Percentiles rank a stretch among this genome's conserved stretches.
Conservation (phyloP, 1,140 invertebrate species). For the Harlomillsia oculata region DNA sequence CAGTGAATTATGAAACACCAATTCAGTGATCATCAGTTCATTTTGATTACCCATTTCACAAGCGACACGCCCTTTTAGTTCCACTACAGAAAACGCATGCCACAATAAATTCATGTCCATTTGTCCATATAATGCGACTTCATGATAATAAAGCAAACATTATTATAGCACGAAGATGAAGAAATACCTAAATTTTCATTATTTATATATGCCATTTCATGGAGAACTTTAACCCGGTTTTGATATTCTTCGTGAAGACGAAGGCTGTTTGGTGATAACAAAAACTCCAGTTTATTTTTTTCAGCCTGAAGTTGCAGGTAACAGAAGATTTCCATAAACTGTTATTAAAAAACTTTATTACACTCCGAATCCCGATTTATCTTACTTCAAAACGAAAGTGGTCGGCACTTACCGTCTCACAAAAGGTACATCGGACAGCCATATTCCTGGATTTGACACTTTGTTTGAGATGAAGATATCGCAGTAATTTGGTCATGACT, state of each 20-base stretch:
- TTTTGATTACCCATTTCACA: conserved; percentile 86
- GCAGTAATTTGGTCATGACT: not conserved
- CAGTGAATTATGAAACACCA: conserved; percentile 87
- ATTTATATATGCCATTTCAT: conserved; percentile 64
- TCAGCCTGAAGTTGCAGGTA: conserved; percentile 61
- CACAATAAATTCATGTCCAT: no score
- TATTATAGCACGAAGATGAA: conserved; percentile 1
- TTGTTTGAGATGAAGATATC: not conserved
- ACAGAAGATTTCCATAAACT: conserved; percentile 63
- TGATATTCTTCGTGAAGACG: conserved; percentile 80
- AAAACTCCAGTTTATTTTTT: conserved; percentile 58
- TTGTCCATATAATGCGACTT: no score
- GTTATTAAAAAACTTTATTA: conserved; percentile 28
- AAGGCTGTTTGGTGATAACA: conserved; percentile 74
- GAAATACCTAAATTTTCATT: conserved; percentile 53
- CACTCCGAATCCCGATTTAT: no score
- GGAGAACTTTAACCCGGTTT: conserved; percentile 69
- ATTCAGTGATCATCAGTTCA: conserved; percentile 88
- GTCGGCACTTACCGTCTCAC: not conserved
- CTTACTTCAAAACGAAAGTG: not conserved
- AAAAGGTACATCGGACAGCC: conserved; percentile 1
- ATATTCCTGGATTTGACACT: not conserved
- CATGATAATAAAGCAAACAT: conserved; percentile 35
- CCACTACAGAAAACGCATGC: conserved; percentile 44
- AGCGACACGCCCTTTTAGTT: conserved; percentile 84